Percentiles rank a stretch among this genome's conserved stretches.
Conservation (phyloP, 2,113 vertebrate species). For the Myrmecobius fasciatus region DNA sequence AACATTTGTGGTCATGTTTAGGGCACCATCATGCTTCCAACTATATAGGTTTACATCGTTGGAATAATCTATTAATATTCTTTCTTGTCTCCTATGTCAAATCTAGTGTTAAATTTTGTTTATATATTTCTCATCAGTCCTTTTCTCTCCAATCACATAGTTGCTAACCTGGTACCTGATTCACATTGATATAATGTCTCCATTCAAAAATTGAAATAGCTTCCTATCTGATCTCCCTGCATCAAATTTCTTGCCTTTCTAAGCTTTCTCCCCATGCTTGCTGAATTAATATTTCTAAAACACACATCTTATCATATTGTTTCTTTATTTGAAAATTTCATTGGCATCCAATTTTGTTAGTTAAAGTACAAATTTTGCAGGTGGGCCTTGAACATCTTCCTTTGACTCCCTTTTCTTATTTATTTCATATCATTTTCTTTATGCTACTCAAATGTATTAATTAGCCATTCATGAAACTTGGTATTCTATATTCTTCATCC, state of each 20-base stretch:
- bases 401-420: background rate
- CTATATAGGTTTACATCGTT: background rate
- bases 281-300: background rate
- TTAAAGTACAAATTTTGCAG: background rate
- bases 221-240: background rate
- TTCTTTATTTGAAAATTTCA: background rate
- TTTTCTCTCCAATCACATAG: background rate
- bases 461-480: background rate
- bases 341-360: background rate
- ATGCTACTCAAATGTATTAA: background rate
- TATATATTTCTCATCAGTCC: background rate
- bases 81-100: background rate
- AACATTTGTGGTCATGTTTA: background rate
- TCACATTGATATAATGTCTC: background rate
- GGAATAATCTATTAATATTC: background rate
- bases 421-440: background rate
- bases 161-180: background rate
- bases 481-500: background rate
- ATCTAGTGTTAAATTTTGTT: background rate
- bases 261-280: background rate
- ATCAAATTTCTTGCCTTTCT: background rate
- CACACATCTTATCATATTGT: background rate
- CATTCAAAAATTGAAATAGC: background rate
- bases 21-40: background rate
- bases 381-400: background rate